A percentile compares a stretch with the other conserved stretches of the same genome.
phyloP scores from a whole-genome alignment of 1,140 invertebrate genomes.

The Cecropterus lyciades region DNA sequence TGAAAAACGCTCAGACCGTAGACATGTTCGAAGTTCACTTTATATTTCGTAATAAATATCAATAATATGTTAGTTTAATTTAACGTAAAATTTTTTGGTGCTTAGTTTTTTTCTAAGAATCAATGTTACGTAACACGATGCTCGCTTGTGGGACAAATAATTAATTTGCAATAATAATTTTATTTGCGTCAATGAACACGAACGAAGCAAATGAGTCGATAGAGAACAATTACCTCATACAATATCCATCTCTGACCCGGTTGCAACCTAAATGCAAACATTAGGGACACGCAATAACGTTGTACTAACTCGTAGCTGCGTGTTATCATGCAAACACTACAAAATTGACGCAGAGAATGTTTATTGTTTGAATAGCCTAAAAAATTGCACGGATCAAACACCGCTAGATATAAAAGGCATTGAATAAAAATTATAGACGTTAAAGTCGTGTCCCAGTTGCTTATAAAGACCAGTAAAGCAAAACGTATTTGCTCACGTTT shows the following conservation, averaged over 20 bases:
- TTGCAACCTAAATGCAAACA: conserved; percentile 68
- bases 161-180: conserved; percentile 28
- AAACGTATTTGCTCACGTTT: too few species aligned
- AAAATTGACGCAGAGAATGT: conserved; percentile 27
- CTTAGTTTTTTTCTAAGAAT: conserved; percentile 14
- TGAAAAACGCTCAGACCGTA: too few species aligned
- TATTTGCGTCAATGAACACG: conserved; percentile 28
- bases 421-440: too few species aligned
- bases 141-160: conserved; percentile 21
- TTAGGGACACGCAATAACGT: conserved; percentile 63
- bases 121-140: conserved; percentile 13
- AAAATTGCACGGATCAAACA: conserved; percentile 8
- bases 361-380: conserved; percentile 30
- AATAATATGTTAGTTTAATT: conserved; percentile 7
- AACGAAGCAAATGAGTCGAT: conserved; percentile 29
- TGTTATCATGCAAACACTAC: conserved; percentile 60
- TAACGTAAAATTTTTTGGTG: background rate
- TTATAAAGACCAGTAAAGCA: too few species aligned
- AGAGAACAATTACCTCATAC: conserved; percentile 51
- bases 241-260: conserved; percentile 73
- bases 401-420: background rate
- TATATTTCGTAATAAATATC: conserved; percentile 13
- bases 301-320: conserved; percentile 44
- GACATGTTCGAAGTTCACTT: background rate
- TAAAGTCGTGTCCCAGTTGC: too few species aligned